Percentiles rank a stretch among this genome's conserved stretches.
Evolutionary conservation across 64 coral and sea anemone genomes (phyloP).

Genomic region (Actinia tenebrosa): DNA sequence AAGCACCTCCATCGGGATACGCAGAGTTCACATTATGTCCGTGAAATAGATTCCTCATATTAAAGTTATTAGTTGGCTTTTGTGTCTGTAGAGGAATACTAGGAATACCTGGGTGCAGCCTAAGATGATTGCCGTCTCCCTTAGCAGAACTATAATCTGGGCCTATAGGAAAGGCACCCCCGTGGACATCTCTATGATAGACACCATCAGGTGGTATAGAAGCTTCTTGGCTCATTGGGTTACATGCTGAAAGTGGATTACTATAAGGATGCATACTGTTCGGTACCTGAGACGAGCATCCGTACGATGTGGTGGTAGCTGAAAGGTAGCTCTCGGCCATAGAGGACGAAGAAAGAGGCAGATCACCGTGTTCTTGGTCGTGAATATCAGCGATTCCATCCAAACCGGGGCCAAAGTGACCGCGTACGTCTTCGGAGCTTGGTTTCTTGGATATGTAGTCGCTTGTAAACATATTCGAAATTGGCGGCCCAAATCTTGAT

Average conservation of each 20-base stretch:
- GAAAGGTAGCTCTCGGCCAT: not conserved
- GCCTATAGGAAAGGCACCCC: not conserved
- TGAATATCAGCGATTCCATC: constrained; percentile 15
- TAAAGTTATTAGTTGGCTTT: constrained; percentile 4
- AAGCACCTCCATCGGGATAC: not conserved
- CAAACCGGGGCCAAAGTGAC: not conserved
- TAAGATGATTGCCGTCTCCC: not conserved
- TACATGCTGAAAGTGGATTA: not conserved
- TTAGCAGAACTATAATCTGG: constrained; percentile 15
- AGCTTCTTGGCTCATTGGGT: constrained; percentile 16
- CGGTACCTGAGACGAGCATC: not conserved
- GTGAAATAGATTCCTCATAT: not conserved
- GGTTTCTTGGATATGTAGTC: constrained; percentile 13
- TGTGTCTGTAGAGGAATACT: constrained; percentile 10
- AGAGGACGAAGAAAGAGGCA: constrained; percentile 8
- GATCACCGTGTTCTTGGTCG: constrained; percentile 18
- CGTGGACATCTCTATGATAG: not conserved
- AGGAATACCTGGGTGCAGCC: constrained; percentile 1
- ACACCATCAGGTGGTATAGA: not conserved
- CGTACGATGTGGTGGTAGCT: not conserved
- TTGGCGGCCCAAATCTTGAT: constrained; percentile 26
- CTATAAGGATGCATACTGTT: constrained; percentile 3
- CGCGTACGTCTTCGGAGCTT: constrained; percentile 20
- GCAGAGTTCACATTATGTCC: constrained; percentile 2
- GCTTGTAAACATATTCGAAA: constrained; percentile 8